Base-by-base conservation (phyloP, 2,888 invertebrate genomes). In the Cistogaster globosa region DNA sequence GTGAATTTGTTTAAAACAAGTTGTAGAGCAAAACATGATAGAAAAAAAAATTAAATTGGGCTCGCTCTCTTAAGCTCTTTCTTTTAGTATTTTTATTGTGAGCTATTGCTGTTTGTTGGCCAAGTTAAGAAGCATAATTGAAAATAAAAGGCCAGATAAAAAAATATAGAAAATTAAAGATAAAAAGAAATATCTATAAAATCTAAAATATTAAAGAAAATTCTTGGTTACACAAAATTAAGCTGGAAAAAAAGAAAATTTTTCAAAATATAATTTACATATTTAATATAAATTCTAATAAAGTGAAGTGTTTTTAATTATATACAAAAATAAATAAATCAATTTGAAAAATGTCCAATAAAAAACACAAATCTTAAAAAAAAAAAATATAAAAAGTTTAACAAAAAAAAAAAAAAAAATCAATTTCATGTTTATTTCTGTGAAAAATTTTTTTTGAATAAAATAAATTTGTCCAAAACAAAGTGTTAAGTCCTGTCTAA, bases 41-140 rank as follows among this genome's bases (percentile, higher is more conserved):
- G 12, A 9, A 45, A 65, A 36, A 58, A 76, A 76, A 63, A 63
- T 36, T 79, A 55, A 26, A 26, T 26, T 26, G 26, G 51, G 68
- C 78, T 55, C 45, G 32, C 55, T 55, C 53, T 55, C 8, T 58
- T 38, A 67, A 62, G 67, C 67, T 81, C 48, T 76, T 6, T 32
- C 32, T 26, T 4, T 26, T 4, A 2, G 8, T 53, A 0, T 65
- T 32, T 36, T 76, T 81, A 18, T 58, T 63, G 57, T 48, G 76
- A 45, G 63, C 67, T 48, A 42, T 72, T 20, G 32, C 26, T 55
- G 51, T 75, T 72, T 65, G 18, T 63, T 65, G 71, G 84, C 84
- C 84, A 79, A 84, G 75, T 84, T 79, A 80, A 84, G 79, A 79
- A 84, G 71, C 82, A 76, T 65, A 51, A 71, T 63, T 65, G 48